Base-by-base conservation (phyloP, 2,797 vertebrate genomes). In the Betta splendens region DNA sequence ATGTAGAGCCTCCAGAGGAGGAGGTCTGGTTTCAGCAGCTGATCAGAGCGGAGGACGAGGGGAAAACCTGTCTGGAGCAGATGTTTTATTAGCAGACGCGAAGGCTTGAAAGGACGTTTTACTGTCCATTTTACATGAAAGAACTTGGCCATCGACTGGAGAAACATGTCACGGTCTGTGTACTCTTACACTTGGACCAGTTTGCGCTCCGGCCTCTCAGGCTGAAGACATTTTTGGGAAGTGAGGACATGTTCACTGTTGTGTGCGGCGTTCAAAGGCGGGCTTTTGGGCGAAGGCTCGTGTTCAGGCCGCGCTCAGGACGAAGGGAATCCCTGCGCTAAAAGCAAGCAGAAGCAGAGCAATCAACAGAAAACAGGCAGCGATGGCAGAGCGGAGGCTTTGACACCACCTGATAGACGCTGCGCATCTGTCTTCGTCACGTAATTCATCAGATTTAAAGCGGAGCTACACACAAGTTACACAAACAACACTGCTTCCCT, bases 81-180 rank as follows among this genome's bases (percentile, higher is more conserved):
- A 72, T 65, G 64, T 77, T 87, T 83, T 84, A 77, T 75, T 69
- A 54, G 35, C 74, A 73, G 62, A 67, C 26, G 31, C 72, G 60
- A 46, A 69, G 35, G 42, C 55, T 61, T 52, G 42, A 70, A 55
- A 69, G 60, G 57, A 75, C 65, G 58, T 77, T 72, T 77, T 77
- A 72, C 55, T 56, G 64, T 78, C 47, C 45, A 47, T 72, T 84
- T 83, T 72, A 79, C 62, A 64, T 74, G 43, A 72, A 50, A 70
- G 60, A 51, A 40, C 32, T 20, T 55, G 49, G 58, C 31, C 18
- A 52, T 52, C 35, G 60, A 52, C 35, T 38, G 31, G 33, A 54
- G 36, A 52, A 40, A 51, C 35, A 65, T 42, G 36, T 43, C 31
- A 46, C n/a, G 7, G 9, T 37, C 26, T 58, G 21, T 58, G 40